Base-by-base conservation (phyloP, 2,888 invertebrate species). In the Rhorus exstirpatorius region DNA sequence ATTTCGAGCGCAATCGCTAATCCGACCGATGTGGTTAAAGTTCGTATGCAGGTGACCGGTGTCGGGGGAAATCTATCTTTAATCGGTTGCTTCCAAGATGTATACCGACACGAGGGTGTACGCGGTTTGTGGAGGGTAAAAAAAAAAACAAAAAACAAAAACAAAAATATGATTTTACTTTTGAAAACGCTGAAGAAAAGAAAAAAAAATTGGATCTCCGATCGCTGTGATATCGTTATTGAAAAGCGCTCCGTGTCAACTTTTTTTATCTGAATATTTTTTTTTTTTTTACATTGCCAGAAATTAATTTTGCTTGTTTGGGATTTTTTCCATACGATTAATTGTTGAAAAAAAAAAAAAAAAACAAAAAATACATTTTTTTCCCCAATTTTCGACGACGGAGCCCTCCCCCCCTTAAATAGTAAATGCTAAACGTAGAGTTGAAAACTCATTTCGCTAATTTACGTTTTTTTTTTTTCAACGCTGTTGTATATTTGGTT, bases 11-110 rank as follows among this genome's bases (percentile, higher is more conserved):
- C 98, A n/a, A 97, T 98, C 88, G 98, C 98, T 70, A 99, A 98
- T 94, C 98, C 98, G 12, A 99, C 98, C 0, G 99, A 99, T 94
- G 98, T 99, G 58, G 95, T 99, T 38, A 99, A 99, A 95, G 98
- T 98, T 84, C 95, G 98, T 81, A 97, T 99, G 97, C 98, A 98
- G 95, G 96, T 97, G 21, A 93, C 93, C 63, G 94, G 94, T 60
- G 88, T 91, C 19, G 90, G 91, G 60, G 87, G 93, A 51, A 91
- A 93, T 78, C 85, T 90, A 49, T 90, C 92, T 1, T 93, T 99
- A 86, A 93, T 96, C 49, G 94, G 95, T n/a, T 97, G 97, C 88
- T 97, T 98, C 93, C 93, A 94, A 79, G 96, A 97, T 89, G 97
- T 98, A 79, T 97, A 97, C 93, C 94, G 94, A 82, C 94, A 95